A percentile compares a stretch with the other conserved stretches of the same genome.
These are phyloP conservation scores for Periparus ater DNA, from an alignment of 2,797 vertebrate species.

Conservation along the genomic window DNA sequence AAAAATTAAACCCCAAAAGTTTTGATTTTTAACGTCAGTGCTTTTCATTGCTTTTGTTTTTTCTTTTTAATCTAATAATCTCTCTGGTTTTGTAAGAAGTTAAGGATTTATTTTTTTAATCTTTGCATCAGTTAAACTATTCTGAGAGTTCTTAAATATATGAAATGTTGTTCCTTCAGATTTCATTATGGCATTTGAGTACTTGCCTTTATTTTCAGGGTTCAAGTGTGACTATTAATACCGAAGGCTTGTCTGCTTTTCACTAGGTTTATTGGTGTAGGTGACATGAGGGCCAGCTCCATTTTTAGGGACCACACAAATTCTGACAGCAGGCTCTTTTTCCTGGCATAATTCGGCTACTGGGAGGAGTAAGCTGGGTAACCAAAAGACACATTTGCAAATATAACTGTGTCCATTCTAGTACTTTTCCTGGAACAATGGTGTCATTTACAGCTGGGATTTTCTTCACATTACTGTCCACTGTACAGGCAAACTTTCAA, in stretches of 20 bases:
- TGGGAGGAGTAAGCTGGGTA: neutral
- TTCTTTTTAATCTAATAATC: neutral
- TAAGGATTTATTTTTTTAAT: neutral
- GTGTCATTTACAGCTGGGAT: neutral
- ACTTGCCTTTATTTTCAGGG: neutral
- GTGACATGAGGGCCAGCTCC: neutral
- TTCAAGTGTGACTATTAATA: neutral
- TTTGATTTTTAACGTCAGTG: neutral
- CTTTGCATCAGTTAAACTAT: neutral
- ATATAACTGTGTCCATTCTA: neutral
- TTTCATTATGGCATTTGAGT: neutral
- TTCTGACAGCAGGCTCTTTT: neutral
- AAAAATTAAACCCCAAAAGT: neutral
- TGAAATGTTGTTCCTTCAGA: neutral
- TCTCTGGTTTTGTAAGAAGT: neutral
- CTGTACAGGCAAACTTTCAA: neutral
- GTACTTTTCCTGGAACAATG: neutral
- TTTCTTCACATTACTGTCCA: neutral
- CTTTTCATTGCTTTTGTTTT: neutral
- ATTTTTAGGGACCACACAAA: neutral
- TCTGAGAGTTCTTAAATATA: neutral
- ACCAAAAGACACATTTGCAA: neutral
- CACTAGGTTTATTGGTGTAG: neutral
- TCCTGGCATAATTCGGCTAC: neutral
- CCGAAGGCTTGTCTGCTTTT: neutral